A percentile compares a stretch with the other conserved stretches of the same genome.
Conservation (phyloP, 2,797 vertebrate genomes). For the Alectoris magna region DNA sequence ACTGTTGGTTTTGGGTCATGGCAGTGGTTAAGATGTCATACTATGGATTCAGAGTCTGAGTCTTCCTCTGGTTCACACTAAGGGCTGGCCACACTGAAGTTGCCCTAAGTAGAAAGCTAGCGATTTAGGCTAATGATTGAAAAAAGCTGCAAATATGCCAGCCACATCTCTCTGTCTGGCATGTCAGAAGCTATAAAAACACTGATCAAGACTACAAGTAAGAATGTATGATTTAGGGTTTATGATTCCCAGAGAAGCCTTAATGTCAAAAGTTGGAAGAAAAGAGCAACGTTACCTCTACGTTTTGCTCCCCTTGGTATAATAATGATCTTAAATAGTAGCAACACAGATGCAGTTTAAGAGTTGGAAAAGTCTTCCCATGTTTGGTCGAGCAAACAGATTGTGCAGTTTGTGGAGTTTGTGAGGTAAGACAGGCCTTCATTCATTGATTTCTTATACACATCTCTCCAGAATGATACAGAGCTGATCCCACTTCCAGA, state of each 20-base stretch:
- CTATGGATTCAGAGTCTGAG: neutral
- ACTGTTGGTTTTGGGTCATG: neutral
- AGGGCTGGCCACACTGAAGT: neutral
- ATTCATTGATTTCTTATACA: neutral
- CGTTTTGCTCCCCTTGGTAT: neutral
- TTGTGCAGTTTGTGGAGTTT: neutral
- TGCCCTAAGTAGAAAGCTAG: neutral
- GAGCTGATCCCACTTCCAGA: neutral
- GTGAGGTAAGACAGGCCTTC: neutral
- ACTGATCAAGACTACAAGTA: neutral
- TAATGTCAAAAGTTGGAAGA: neutral
- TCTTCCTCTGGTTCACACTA: neutral
- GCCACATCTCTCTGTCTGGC: neutral
- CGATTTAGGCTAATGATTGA: slow-evolving; percentile 17
- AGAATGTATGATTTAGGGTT: neutral
- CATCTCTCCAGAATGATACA: neutral
- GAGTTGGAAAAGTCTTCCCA: neutral
- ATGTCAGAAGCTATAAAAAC: slow-evolving; percentile 10
- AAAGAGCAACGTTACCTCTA: neutral
- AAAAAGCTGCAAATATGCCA: slow-evolving; percentile 11
- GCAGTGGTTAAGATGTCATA: neutral
- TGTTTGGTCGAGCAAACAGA: neutral
- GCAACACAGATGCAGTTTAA: neutral
- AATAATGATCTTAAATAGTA: neutral
- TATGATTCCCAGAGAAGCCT: neutral